A percentile compares a stretch with the other conserved stretches of the same genome.
These are phyloP conservation scores for Cottus gobio DNA, from an alignment of 2,113 vertebrate genomes.

Conservation along the genomic window DNA sequence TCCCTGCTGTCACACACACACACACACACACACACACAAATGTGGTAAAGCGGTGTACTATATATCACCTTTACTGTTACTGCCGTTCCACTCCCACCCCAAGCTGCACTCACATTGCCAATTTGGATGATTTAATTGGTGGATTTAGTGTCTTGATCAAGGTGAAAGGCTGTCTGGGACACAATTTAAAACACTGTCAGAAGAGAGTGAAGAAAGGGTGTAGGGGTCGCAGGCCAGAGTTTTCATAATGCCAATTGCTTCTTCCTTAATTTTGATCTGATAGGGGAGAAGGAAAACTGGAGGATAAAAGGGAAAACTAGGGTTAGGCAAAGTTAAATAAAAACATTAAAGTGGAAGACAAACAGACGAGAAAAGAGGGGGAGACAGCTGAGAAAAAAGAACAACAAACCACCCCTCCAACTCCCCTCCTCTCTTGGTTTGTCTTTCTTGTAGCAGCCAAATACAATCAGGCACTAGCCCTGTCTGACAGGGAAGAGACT, in stretches of 20 bases:
- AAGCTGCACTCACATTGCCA: constrained; percentile 63
- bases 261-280: constrained; percentile 19
- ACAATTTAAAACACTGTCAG: constrained; percentile 72
- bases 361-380: constrained; percentile 47
- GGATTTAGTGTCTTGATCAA: constrained; percentile 76
- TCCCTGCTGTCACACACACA: constrained; percentile 1
- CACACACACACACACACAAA: constrained; percentile 41
- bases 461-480: constrained; percentile 54
- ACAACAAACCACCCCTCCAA: not conserved
- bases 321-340: constrained; percentile 46
- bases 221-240: constrained; percentile 13
- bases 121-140: constrained; percentile 78
- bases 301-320: constrained; percentile 29
- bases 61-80: constrained; percentile 67
- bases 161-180: constrained; percentile 70
- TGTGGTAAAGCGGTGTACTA: constrained; percentile 36
- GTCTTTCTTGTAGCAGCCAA: constrained; percentile 55
- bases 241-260: constrained; percentile 63
- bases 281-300: constrained; percentile 25
- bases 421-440: constrained; percentile 15
- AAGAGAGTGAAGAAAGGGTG: constrained; percentile 46
- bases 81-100: constrained; percentile 49
- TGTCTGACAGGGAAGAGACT: constrained; percentile 64
- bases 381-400: constrained; percentile 52
- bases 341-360: constrained; percentile 32